Conservation (phyloP, 2,888 invertebrate genomes). For the Perdita meconis region DNA sequence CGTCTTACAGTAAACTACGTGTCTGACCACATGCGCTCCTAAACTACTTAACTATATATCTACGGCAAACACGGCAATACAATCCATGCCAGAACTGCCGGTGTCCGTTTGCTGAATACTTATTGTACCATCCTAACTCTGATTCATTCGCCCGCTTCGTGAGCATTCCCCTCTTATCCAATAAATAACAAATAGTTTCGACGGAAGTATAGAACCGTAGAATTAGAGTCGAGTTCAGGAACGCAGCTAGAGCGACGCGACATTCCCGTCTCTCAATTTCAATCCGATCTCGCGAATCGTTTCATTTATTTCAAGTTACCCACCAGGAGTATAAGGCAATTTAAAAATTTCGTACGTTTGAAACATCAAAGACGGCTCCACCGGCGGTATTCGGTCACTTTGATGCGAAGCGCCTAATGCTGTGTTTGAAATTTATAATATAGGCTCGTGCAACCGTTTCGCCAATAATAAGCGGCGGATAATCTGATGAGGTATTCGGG, state of each 20-base stretch:
- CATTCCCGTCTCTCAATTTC: too few relatives aligned
- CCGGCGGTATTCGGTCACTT: constrained; percentile 9
- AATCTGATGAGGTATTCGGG: constrained; percentile 14
- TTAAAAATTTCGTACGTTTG: not conserved
- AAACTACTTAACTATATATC: constrained; percentile 49
- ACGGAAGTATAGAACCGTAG: not conserved
- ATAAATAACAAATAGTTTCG: not conserved
- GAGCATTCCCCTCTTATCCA: not conserved
- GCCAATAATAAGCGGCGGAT: constrained; percentile 38
- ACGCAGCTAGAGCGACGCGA: too few relatives aligned
- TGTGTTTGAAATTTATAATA: constrained; percentile 34
- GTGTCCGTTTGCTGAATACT: constrained; percentile 2
- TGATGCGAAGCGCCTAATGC: not conserved
- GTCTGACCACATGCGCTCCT: constrained; percentile 30
- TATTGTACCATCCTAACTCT: not conserved
- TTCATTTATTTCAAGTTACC: not conserved
- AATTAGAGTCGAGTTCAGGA: too few relatives aligned
- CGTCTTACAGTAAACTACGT: constrained; percentile 40
- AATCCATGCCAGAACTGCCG: constrained; percentile 1
- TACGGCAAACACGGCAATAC: constrained; percentile 3
- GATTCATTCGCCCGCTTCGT: not conserved
- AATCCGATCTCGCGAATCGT: too few relatives aligned
- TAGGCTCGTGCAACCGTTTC: constrained; percentile 28
- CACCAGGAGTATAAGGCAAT: not conserved
- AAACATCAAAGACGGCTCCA: not conserved